Conservation (phyloP, 2,113 vertebrate species). For the Peromyscus polionotus region DNA sequence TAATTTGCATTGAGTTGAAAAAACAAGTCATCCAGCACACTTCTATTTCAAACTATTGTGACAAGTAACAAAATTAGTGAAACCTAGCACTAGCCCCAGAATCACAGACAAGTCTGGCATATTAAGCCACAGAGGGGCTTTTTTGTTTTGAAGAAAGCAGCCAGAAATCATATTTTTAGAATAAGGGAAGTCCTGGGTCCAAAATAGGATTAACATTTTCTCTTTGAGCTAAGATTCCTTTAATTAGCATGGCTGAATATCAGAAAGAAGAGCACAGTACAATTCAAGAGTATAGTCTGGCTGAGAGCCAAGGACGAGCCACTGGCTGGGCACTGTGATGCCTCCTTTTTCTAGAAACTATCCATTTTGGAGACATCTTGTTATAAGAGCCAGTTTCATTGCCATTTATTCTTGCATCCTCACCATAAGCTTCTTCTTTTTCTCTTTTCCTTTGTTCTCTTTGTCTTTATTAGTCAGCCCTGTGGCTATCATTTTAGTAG, state of each 20-base stretch:
- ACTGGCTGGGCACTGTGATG: neutral
- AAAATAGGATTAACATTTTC: neutral
- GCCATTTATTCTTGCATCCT: neutral
- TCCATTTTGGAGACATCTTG: slow-evolving; percentile 10
- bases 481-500: neutral
- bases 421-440: neutral
- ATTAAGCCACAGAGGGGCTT: neutral
- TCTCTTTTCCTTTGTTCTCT: neutral
- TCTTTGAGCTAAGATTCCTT: neutral
- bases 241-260: neutral
- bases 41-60: slow-evolving; percentile 33
- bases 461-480: slow-evolving; percentile 16
- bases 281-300: neutral
- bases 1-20: slow-evolving; percentile 65
- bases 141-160: neutral
- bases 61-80: slow-evolving; percentile 29
- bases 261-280: neutral
- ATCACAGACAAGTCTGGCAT: neutral
- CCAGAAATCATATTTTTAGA: neutral
- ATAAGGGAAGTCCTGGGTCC: neutral
- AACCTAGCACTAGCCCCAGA: neutral
- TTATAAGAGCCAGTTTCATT: slow-evolving; percentile 50
- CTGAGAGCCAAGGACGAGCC: neutral
- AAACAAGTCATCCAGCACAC: slow-evolving; percentile 47
- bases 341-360: neutral